phyloP scores from a whole-genome alignment of 2,113 vertebrate species.

The Rhineura floridana region DNA sequence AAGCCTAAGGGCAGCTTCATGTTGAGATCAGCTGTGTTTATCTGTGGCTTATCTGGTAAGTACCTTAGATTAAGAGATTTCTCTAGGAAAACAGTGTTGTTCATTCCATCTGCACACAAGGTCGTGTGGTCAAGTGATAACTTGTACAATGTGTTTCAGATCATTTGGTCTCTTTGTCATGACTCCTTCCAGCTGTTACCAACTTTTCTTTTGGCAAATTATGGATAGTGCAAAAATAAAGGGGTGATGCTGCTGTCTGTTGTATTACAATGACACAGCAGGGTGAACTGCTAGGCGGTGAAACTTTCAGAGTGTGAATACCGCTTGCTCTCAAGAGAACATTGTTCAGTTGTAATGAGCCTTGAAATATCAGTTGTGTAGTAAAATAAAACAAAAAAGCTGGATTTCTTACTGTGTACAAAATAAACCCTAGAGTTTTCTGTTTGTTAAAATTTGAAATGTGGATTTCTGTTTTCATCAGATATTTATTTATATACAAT shows the following conservation, averaged over 20 bases:
- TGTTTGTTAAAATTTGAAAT: not conserved
- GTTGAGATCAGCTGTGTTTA: conserved; percentile 41
- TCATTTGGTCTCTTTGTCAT: conserved; percentile 35
- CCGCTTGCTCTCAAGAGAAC: not conserved
- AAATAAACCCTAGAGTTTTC: not conserved
- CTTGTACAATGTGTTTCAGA: conserved; percentile 50
- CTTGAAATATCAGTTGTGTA: not conserved
- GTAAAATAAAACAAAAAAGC: conserved; percentile 1
- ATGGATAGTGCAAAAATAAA: not conserved
- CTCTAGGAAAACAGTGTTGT: not conserved
- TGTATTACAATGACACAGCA: conserved; percentile 1
- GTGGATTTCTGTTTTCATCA: not conserved
- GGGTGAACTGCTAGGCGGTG: not conserved
- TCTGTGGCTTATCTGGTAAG: conserved; percentile 36
- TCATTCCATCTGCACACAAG: conserved; percentile 26
- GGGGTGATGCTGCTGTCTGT: not conserved
- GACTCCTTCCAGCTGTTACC: not conserved
- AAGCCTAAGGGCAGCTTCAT: conserved; percentile 6
- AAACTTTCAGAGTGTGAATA: conserved; percentile 1
- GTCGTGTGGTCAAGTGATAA: not conserved
- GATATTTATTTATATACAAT: too few species aligned
- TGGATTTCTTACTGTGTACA: accelerated
- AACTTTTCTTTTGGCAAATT: not conserved
- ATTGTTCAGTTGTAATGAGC: accelerated
- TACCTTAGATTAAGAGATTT: conserved; percentile 17